Percentiles rank a stretch among this genome's conserved stretches.
phyloP scores from a whole-genome alignment of 2,113 vertebrate species.

The Siniperca knerii region DNA sequence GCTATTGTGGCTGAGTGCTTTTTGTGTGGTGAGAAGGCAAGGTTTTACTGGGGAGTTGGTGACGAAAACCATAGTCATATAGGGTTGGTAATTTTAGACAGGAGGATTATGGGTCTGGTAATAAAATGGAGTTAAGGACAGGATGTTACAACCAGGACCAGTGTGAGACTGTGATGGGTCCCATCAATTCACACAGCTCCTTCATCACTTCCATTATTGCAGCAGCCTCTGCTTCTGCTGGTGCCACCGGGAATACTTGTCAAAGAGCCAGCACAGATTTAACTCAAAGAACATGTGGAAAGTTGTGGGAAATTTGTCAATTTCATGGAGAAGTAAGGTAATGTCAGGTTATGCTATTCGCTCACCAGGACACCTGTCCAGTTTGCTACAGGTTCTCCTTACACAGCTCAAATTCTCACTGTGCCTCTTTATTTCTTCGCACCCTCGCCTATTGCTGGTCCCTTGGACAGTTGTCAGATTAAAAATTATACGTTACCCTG shows the following conservation, averaged over 20 bases:
- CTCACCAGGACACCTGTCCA: slow-evolving; percentile 21
- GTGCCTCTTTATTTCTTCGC: neutral
- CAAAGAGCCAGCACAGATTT: slow-evolving; percentile 29
- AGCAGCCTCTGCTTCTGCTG: slow-evolving; percentile 26
- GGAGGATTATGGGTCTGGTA: slow-evolving; percentile 32
- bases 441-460: neutral
- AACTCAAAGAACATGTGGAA: slow-evolving; percentile 15
- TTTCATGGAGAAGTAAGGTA: slow-evolving; percentile 24
- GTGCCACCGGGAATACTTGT: slow-evolving; percentile 36
- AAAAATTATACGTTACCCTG: neutral
- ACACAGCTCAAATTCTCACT: slow-evolving; percentile 5
- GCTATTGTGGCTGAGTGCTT: neutral
- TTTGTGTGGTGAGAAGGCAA: no score
- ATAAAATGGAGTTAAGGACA: slow-evolving; percentile 44
- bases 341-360: slow-evolving; percentile 27
- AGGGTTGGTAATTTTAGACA: slow-evolving; percentile 12
- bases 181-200: slow-evolving; percentile 54
- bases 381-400: neutral
- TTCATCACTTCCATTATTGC: slow-evolving; percentile 47
- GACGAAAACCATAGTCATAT: neutral
- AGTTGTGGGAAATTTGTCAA: slow-evolving; percentile 30
- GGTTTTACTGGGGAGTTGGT: neutral
- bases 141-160: slow-evolving; percentile 33
- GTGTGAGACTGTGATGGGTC: slow-evolving; percentile 25
- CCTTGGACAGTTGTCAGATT: neutral